A percentile compares a stretch with the other conserved stretches of the same genome.
These are phyloP conservation scores for Coregonus sp. DNA, from an alignment of 2,797 vertebrate species.

Conservation along the genomic window DNA sequence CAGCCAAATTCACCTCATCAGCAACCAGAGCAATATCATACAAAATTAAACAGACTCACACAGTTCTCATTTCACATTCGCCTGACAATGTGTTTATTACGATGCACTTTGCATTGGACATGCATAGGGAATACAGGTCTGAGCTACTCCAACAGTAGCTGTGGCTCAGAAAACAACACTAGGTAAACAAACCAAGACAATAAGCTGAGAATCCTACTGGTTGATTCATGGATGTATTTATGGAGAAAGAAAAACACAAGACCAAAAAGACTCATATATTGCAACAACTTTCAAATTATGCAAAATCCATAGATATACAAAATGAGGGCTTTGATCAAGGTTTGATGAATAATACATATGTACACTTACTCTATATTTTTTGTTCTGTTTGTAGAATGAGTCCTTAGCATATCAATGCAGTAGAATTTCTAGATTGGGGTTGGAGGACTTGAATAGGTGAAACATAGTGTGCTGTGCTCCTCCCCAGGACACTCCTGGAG, in stretches of 20 bases:
- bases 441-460: constrained; percentile 26
- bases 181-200: too few relatives aligned
- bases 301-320: constrained; percentile 37
- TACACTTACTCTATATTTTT: constrained; percentile 52
- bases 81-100: constrained; percentile 4
- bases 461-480: constrained; percentile 23
- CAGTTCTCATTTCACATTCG: neutral
- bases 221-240: constrained; percentile 11
- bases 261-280: neutral
- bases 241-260: constrained; percentile 5
- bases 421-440: constrained; percentile 32
- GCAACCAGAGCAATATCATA: constrained; percentile 3
- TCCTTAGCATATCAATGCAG: constrained; percentile 25
- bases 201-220: neutral
- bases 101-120: constrained; percentile 4
- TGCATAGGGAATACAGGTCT: neutral
- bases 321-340: constrained; percentile 43
- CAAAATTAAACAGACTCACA: neutral
- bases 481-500: constrained; percentile 45
- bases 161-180: neutral
- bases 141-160: neutral
- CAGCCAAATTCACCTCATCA: constrained; percentile 5
- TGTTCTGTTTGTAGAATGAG: constrained; percentile 28
- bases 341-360: constrained; percentile 66
- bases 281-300: constrained; percentile 21